A percentile compares a stretch with the other conserved stretches of the same genome.
Conservation (phyloP, 35 echinoderm and acorn worm species). For the Ophiothrix spiculata region DNA sequence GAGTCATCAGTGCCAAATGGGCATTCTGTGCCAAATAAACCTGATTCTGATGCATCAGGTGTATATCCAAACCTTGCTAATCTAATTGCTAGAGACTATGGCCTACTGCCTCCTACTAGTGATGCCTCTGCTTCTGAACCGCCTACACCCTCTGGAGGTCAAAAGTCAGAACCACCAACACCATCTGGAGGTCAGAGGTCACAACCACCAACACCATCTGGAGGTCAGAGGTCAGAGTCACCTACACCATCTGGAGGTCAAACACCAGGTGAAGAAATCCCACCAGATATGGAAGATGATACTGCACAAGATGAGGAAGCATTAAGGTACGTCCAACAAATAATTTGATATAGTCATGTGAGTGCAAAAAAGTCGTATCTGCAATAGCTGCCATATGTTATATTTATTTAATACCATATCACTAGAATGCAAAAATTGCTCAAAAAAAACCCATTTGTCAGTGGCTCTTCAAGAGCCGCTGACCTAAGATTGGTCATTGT, state of each 20-base stretch:
- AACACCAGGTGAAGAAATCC: too few relatives aligned
- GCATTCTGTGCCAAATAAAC: not conserved
- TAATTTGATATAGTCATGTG: not conserved
- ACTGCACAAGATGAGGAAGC: too few relatives aligned
- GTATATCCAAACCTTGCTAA: not conserved
- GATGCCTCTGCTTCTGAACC: not conserved
- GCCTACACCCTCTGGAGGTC: not conserved
- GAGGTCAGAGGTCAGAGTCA: too few relatives aligned
- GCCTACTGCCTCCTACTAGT: not conserved
- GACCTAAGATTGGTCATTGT: too few relatives aligned
- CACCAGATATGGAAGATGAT: too few relatives aligned
- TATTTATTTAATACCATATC: too few relatives aligned
- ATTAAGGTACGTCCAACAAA: too few relatives aligned
- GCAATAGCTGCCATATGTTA: not conserved
- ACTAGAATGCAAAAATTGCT: too few relatives aligned
- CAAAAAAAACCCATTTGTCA: too few relatives aligned
- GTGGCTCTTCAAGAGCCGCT: too few relatives aligned
- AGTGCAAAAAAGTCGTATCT: not conserved
- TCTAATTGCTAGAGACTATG: not conserved
- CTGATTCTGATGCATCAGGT: not conserved
- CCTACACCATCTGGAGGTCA: not conserved
- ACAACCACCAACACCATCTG: too few relatives aligned
- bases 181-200: not conserved
- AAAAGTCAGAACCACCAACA: too few relatives aligned
- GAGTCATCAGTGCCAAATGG: slow-evolving; percentile 6